These are phyloP conservation scores for Apoda limacodes DNA, from an alignment of 2,888 invertebrate species.

Conservation along the genomic window DNA sequence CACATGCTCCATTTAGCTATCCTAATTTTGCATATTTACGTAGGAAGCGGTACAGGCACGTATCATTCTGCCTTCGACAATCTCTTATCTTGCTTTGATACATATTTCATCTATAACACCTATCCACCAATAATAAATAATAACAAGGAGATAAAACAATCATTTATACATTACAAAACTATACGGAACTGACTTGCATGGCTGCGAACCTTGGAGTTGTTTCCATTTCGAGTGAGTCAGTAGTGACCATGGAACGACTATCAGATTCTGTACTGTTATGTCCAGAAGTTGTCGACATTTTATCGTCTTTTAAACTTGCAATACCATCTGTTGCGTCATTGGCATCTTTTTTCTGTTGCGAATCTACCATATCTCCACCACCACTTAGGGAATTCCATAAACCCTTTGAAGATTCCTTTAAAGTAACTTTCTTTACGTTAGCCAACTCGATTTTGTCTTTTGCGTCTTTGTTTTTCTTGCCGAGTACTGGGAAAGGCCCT, in stretches of 20 bases:
- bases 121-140: background rate
- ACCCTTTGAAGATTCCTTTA: slow-evolving; percentile 59
- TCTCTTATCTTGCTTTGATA: no score
- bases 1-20: no score
- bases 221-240: slow-evolving; percentile 62
- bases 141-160: no score
- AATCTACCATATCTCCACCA: slow-evolving; percentile 58
- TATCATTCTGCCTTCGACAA: no score
- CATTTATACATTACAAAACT: no score
- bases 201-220: slow-evolving; percentile 62
- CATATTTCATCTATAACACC: no score
- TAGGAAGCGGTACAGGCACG: no score
- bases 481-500: slow-evolving; percentile 71
- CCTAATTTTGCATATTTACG: no score
- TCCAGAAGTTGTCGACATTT: slow-evolving; percentile 51
- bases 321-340: slow-evolving; percentile 49
- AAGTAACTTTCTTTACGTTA: slow-evolving; percentile 53
- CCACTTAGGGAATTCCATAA: slow-evolving; percentile 57
- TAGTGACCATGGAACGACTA: slow-evolving; percentile 59
- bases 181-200: slow-evolving; percentile 73
- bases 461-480: slow-evolving; percentile 71
- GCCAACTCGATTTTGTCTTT: slow-evolving; percentile 51
- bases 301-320: slow-evolving; percentile 59
- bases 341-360: slow-evolving; percentile 50
- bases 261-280: slow-evolving; percentile 56